Evolutionary conservation across 2,888 invertebrate genomes (phyloP).

Genomic region (Chalcosyrphus nemorum): DNA sequence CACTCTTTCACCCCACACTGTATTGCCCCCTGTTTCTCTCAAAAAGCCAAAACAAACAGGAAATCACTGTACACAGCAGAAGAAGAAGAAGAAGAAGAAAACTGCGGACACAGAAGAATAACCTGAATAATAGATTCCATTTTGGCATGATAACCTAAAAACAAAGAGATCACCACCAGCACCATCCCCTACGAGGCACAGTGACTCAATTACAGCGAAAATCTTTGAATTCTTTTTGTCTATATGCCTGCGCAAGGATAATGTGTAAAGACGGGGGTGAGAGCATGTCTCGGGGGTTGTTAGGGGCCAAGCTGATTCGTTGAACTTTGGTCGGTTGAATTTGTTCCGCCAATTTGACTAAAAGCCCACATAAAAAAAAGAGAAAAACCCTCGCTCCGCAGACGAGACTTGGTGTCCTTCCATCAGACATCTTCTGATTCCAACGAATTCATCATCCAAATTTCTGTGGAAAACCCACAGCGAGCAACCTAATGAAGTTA

Average conservation of each 20-base stretch:
- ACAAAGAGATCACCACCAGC: conserved; percentile 31
- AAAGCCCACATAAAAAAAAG: conserved; percentile 66
- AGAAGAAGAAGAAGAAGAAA: not conserved
- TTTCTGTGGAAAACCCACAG: conserved; percentile 19
- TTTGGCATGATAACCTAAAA: conserved; percentile 45
- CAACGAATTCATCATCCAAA: conserved; percentile 37
- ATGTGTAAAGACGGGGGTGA: not conserved
- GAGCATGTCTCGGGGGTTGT: not conserved
- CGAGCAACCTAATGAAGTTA: conserved; percentile 63
- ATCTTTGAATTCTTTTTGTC: conserved; percentile 16
- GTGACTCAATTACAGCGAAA: conserved; percentile 53
- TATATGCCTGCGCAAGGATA: not conserved
- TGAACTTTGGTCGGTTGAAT: conserved; percentile 59
- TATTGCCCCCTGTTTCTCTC: not conserved
- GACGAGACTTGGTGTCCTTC: too few relatives aligned
- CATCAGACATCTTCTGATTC: conserved; percentile 38
- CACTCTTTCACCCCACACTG: not conserved
- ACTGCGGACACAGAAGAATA: not conserved
- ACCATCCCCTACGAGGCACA: not conserved
- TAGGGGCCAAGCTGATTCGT: conserved; percentile 36
- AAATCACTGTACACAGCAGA: not conserved
- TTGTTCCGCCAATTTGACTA: conserved; percentile 72
- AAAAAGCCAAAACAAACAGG: not conserved
- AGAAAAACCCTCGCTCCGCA: not conserved
- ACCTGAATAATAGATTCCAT: conserved; percentile 52